Base-by-base conservation (phyloP, 2,797 vertebrate species). In the Micrastur ruficollis region DNA sequence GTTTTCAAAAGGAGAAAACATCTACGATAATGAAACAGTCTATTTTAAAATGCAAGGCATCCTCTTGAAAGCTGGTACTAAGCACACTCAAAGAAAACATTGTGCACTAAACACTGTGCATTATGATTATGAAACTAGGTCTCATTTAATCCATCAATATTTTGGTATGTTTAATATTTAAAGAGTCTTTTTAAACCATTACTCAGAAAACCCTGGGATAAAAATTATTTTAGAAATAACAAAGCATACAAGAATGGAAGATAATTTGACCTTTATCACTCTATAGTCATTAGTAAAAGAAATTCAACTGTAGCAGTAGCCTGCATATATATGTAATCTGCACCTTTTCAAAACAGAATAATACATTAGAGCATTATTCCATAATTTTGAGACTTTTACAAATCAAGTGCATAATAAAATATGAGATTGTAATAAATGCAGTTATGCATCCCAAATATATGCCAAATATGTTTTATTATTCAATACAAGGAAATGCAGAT, bases 11-110 rank as follows among this genome's bases (percentile, higher is more conserved):
- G 36, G 56, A 85, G 72, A 70, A 86, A 97, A 95, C 92, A 96
- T 93, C 83, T 84, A 80, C 9, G 73, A 59, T 96, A 97, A 97
- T 98, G 94, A 97, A 98, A 97, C 88, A 90, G 53, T 93, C 93
- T 97, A 42, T 96, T 97, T 97, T 97, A 97, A 97, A 97, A 97
- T 97, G 81, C 91, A 94, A 96, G 68, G 47, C 90, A 90, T 96
- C 63, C 86, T 93, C 79, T 95, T 94, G 58, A 96, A 96, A 95
- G 62, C 87, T 1, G 2, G 32, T 79, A 38, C 79, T 90, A 95
- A 95, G 78, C 73, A 90, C 8, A 29, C 36, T 81, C 53, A 79
- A 63, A 92, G 86, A 93, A 93, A 91, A 62, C 23, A 89, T 47
- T 90, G 88, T 86, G 74, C 86, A 59, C 52, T 87, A 84, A 96